phyloP scores from a whole-genome alignment of 2,113 vertebrate genomes.

The Parus major region DNA sequence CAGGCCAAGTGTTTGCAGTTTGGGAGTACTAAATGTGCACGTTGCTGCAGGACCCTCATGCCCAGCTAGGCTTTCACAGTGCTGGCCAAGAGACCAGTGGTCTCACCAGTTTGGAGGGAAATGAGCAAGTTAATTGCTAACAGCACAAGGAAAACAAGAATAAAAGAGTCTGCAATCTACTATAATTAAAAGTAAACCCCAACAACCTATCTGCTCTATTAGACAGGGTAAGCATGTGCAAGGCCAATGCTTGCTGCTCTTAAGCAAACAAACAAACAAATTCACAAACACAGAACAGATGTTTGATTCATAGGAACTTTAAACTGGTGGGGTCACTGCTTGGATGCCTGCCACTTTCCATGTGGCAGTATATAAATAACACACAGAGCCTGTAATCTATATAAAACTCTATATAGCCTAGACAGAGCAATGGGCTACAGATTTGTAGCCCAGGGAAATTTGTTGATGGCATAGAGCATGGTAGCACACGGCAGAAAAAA shows the following conservation, averaged over 20 bases:
- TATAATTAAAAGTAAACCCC: neutral
- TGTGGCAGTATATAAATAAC: conserved; percentile 34
- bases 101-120: neutral
- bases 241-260: conserved; percentile 17
- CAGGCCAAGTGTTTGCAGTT: neutral
- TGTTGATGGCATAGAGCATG: conserved; percentile 20
- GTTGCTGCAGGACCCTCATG: neutral
- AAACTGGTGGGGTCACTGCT: conserved; percentile 50
- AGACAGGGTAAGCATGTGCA: conserved; percentile 5
- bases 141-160: neutral
- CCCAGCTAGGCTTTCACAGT: neutral
- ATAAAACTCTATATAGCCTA: conserved; percentile 53
- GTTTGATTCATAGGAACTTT: conserved; percentile 57
- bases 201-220: neutral
- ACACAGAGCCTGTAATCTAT: conserved; percentile 26
- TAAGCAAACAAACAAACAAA: conserved; percentile 68
- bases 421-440: conserved; percentile 43
- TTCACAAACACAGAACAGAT: conserved; percentile 59
- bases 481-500: neutral
- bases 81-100: neutral
- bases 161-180: neutral
- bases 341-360: conserved; percentile 43
- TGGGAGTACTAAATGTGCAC: neutral
- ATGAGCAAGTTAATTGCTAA: neutral
- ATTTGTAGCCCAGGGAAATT: conserved; percentile 36